Evolutionary conservation across 2,888 invertebrate species (phyloP), one percentile per base, ranked within the genome.

Genomic region (Lutraria lutraria): DNA sequence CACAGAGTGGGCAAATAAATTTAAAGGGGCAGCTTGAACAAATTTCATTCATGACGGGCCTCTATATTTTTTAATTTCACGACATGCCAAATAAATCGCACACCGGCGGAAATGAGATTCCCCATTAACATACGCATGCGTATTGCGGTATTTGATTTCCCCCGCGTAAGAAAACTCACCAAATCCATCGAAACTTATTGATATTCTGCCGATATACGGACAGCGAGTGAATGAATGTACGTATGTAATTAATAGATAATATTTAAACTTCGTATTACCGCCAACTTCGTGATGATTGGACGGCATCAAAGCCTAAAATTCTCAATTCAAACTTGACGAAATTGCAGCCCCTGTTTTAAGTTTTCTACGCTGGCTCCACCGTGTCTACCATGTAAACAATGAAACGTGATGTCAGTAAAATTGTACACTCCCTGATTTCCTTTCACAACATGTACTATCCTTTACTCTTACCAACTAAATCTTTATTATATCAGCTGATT

Each of bases 111-210:
- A 91, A 90, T 89, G 88, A 91, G 79, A 91, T 88, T 86, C 85
- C 72, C 88, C 88, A 91, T 92, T 92, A 92, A 90, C 90, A 92
- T 92, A 90, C 93, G 93, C 95, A 94, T 94, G 94, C 95, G 94
- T 92, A 94, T 79, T 88, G 43, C 87, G 91, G 90, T 95, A 94
- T 94, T 93, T 95, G 94, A 94, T 93, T 94, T 94, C 91, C 93
- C 76, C 93, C 94, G 93, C 94, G 94, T 92, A 90, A 93, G 91
- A 91, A 90, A 91, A 90, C 76, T 85, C 83, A 79, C 52, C 52
- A 88, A 87, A 79, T 63, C 6, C 29, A 15, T 25, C 72, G 54
- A 84, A 76, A 76, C 68, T 52, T 52, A 21, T 68, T 83, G 60
- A 60, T 52, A 83, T 21, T 83, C 34, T 8, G 43, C 15, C 68